Conservation (phyloP, 2,888 invertebrate species). For the Meteorus colon region DNA sequence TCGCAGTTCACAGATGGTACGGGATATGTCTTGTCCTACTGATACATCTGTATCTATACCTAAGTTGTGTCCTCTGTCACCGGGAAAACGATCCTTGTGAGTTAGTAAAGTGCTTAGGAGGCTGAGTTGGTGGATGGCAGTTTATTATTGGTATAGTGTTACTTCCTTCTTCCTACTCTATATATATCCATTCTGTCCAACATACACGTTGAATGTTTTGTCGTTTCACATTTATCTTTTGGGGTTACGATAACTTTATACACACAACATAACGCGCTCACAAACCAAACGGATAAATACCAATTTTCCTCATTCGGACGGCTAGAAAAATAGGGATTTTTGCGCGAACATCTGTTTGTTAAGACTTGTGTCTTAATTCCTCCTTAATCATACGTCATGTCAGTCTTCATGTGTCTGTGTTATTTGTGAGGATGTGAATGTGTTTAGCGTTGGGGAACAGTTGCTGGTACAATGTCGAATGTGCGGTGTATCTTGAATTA, state of each 20-base stretch:
- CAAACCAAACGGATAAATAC: neutral
- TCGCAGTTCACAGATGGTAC: neutral
- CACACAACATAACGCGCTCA: neutral
- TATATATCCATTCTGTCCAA: neutral
- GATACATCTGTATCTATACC: slow-evolving; percentile 13
- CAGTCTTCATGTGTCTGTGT: neutral
- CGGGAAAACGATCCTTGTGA: slow-evolving; percentile 48
- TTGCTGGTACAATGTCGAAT: slow-evolving; percentile 58
- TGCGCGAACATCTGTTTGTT: neutral
- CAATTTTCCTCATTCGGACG: neutral
- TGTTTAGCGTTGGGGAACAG: neutral
- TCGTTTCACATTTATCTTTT: neutral
- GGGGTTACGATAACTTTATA: neutral
- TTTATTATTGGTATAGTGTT: slow-evolving; percentile 42
- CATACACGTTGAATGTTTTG: slow-evolving; percentile 12
- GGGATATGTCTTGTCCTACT: slow-evolving; percentile 9
- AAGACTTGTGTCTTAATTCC: neutral
- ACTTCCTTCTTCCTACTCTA: slow-evolving; percentile 38
- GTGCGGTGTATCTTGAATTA: slow-evolving; percentile 67
- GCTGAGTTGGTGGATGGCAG: slow-evolving; percentile 45
- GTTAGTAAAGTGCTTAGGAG: slow-evolving; percentile 50
- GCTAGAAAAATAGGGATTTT: neutral
- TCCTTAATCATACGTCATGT: neutral
- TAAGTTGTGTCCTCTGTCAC: slow-evolving; percentile 35
- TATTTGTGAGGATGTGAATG: neutral